Evolutionary conservation across 2,797 vertebrate genomes (phyloP).

Genomic region (Lepilemur ruficaudatus): DNA sequence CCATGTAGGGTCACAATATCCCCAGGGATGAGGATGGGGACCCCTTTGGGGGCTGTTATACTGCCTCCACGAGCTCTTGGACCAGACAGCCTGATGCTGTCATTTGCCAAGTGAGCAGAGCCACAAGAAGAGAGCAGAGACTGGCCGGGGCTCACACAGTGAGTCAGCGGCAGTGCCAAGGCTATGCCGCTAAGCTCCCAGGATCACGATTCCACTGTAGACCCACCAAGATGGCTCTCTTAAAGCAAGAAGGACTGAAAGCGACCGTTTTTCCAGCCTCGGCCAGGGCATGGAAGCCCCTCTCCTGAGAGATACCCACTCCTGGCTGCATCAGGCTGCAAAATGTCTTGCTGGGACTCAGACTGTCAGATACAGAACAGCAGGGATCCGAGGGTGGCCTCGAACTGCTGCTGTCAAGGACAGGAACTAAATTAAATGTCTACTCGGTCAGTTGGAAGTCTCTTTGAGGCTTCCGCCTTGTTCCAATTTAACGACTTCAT

Average conservation of each 20-base stretch:
- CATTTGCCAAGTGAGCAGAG: neutral
- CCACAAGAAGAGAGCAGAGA: neutral
- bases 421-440: neutral
- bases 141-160: neutral
- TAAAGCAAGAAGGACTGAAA: neutral
- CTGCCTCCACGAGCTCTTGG: neutral
- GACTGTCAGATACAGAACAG: neutral
- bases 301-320: neutral
- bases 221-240: neutral
- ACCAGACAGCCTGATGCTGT: neutral
- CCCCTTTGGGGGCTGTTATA: neutral
- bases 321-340: neutral
- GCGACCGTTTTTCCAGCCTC: no score
- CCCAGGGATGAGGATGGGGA: neutral
- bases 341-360: neutral
- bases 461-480: neutral
- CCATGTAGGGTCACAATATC: neutral
- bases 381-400: neutral
- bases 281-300: neutral
- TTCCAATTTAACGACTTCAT: slow-evolving; percentile 43
- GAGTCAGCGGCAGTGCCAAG: neutral
- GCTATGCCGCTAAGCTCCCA: neutral
- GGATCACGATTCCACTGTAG: neutral
- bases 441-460: neutral
- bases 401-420: neutral